Evolutionary conservation across 2,797 vertebrate genomes (phyloP).

Genomic region (Peromyscus eremicus): DNA sequence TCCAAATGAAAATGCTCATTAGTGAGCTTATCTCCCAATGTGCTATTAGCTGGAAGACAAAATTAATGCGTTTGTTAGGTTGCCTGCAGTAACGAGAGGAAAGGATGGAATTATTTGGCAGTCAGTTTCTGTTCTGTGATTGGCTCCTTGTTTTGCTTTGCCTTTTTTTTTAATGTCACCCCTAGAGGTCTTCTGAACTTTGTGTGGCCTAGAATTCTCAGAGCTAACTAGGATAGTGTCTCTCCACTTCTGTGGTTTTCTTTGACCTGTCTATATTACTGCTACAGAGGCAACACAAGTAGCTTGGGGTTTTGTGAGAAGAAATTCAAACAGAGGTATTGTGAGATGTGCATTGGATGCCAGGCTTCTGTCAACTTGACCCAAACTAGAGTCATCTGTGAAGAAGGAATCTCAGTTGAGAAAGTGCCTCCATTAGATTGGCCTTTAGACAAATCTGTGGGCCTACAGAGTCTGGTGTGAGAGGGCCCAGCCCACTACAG

Average conservation of each 20-base stretch:
- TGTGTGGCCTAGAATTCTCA: slow-evolving; percentile 2
- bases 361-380: neutral
- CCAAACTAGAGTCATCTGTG: neutral
- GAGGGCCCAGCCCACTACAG: neutral
- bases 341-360: neutral
- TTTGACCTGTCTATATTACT: neutral
- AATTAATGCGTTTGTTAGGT: slow-evolving; percentile 62
- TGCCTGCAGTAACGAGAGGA: slow-evolving; percentile 5
- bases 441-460: neutral
- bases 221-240: neutral
- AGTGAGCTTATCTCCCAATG: slow-evolving; percentile 66
- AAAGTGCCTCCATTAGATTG: neutral
- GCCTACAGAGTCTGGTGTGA: neutral
- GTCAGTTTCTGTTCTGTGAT: slow-evolving; percentile 34
- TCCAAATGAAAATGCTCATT: slow-evolving; percentile 71
- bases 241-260: neutral
- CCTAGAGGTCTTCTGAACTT: neutral
- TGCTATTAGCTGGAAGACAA: slow-evolving; percentile 63
- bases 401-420: neutral
- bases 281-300: neutral
- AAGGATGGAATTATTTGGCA: neutral
- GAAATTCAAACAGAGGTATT: neutral
- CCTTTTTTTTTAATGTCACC: neutral
- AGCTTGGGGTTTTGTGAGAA: neutral
- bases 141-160: neutral